Evolutionary conservation across 2,113 vertebrate species (phyloP), one percentile per base, ranked within the genome.

Genomic region (Podarcis muralis): DNA sequence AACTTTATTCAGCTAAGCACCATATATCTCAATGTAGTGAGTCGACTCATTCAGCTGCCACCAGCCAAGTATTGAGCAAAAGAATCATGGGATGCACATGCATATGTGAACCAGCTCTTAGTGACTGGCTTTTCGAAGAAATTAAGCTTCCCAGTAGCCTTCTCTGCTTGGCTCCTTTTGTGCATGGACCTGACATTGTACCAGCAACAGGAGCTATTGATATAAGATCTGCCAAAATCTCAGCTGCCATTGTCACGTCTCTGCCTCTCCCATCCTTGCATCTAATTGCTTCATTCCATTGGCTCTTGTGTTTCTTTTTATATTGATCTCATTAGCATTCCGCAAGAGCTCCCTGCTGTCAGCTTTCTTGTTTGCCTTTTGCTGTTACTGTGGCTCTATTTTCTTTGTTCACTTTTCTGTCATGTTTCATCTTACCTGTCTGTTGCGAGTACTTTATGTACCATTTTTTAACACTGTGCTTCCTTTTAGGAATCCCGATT

Each of bases 261-360:
- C 25, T 43, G 74, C 74, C 37, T 81, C 20, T 35, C 32, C 16
- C 48, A 72, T n/a, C 32, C 86, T 81, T 65, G 66, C 69, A 87
- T 87, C 35, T 81, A 81, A 87, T 87, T 81, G 78, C 72, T 81
- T 43, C 66, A 74, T 81, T 59, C 78, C 78, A 74, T 68, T 37
- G 48, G 68, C 78, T 81, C 32, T 81, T 87, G 48, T 71, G 15
- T 32, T 69, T 65, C 62, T 72, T 86, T 69, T 72, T 27, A 81
- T 71, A 81, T 74, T 81, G 86, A 87, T 74, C 78, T 74, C 27
- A 87, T 87, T 81, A 87, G 69, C 48, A 87, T 87, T 87, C 86
- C 35, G 5, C 22, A 22, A 81, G 9, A 37, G 86, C 62, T 87
- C 35, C 43, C 59, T 87, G 68, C 66, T 74, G 66, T 87, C 78